Evolutionary conservation across 1,140 invertebrate species (phyloP), one percentile per base, ranked within the genome.

Genomic region (Caenorhabditis briggsae): DNA sequence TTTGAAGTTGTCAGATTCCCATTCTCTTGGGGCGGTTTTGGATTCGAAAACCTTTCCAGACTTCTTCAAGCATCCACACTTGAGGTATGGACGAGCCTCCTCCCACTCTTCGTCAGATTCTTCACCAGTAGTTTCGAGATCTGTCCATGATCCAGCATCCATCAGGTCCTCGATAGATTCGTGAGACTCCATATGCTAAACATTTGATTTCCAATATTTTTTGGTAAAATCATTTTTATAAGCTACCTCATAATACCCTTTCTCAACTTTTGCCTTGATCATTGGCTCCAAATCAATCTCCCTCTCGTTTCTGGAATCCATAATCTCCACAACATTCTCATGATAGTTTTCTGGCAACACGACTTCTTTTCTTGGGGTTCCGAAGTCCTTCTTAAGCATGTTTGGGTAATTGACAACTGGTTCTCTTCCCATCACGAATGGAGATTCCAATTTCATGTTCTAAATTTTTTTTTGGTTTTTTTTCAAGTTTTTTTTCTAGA

Each of bases 11-110:
- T 58, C 83, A 18, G 50, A 41, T 46, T 87, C 86, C 82, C 83
- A 87, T 41, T 84, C 82, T 87, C 86, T 85, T 23, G 82, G 83
- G 25, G 55, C 74, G 2, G 59, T 87, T 20, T 61, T 84, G 0
- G 50, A 83, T 50, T 78, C 70, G 14, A 78, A 78, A 23, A 78
- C 70, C 20, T 78, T 78, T 78, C 70, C 70, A 12, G 70, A 78
- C 23, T 78, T 78, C 70, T 78, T 78, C 33, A 78, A 50, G n/a
- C 70, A 78, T 50, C 70, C 70, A 78, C 70, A 50, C n/a, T 78
- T 78, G n/a, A 78, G 46, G 14, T 23, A 78, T 23, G 70, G 70
- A 50, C 70, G 43, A 78, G 18, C 70, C 18, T 78, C 70, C 20
- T 78, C 70, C 70, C 70, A 78, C 50, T 78, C 64, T n/a, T 43